These are phyloP conservation scores for Euplexia lucipara DNA, from an alignment of 2,888 invertebrate genomes.

Conservation along the genomic window DNA sequence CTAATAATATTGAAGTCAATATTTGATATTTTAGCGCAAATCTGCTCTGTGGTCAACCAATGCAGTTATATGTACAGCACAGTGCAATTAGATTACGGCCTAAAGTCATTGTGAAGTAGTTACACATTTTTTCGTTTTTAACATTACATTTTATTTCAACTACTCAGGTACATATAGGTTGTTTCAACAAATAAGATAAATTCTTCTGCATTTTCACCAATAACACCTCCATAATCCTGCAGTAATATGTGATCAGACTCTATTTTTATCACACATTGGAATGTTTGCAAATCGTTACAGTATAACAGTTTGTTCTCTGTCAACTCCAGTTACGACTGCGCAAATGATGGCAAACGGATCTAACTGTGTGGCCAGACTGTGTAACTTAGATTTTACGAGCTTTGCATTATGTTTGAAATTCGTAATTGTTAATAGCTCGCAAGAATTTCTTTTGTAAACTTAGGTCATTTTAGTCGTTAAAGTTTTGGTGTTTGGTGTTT, in stretches of 20 bases:
- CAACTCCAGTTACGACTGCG: constrained; percentile 31
- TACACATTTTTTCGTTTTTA: too few relatives aligned
- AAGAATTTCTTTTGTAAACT: constrained; percentile 19
- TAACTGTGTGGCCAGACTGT: constrained; percentile 37
- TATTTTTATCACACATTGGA: constrained; percentile 16
- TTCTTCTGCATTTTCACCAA: background rate
- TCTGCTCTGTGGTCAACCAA: too few relatives aligned
- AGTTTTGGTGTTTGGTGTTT: background rate
- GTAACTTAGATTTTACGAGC: constrained; percentile 17
- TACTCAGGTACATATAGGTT: too few relatives aligned
- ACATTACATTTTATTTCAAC: too few relatives aligned
- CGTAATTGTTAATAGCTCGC: constrained; percentile 23
- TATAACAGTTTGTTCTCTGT: constrained; percentile 26
- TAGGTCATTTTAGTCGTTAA: background rate
- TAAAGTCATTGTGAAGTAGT: too few relatives aligned
- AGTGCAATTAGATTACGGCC: too few relatives aligned
- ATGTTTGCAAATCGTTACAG: constrained; percentile 42
- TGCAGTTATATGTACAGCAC: too few relatives aligned
- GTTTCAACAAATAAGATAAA: background rate
- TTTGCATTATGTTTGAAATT: constrained; percentile 33
- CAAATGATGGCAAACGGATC: constrained; percentile 36
- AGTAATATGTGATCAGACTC: constrained; percentile 4
- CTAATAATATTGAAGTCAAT: too few relatives aligned
- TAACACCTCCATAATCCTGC: background rate
- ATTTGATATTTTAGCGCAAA: too few relatives aligned